Conservation (phyloP, 2,113 vertebrate genomes). For the Amblyornis subalaris region DNA sequence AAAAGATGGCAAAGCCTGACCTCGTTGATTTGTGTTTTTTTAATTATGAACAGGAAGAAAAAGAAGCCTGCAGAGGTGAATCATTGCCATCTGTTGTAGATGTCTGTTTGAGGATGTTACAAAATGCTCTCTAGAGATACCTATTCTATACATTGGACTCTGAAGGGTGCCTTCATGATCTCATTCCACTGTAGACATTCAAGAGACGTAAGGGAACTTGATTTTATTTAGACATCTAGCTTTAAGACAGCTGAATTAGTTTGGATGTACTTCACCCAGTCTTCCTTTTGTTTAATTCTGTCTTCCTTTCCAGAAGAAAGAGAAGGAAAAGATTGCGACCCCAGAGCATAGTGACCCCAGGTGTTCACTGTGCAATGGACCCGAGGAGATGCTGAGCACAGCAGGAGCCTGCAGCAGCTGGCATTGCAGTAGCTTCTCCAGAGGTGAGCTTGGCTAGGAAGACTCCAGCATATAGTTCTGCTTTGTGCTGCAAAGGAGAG, state of each 20-base stretch:
- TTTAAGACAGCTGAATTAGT: background rate
- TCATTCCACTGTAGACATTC: background rate
- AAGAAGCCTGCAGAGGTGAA: background rate
- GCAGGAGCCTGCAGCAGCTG: background rate
- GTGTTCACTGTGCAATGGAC: background rate
- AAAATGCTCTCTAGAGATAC: background rate
- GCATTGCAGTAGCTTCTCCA: background rate
- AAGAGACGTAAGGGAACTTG: background rate
- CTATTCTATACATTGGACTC: background rate
- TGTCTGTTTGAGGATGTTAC: background rate
- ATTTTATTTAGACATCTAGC: background rate
- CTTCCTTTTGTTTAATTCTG: background rate
- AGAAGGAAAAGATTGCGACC: background rate
- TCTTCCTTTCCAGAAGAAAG: background rate
- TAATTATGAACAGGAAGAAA: background rate
- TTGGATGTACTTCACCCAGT: background rate
- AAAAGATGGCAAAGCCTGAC: background rate
- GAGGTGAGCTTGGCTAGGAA: background rate
- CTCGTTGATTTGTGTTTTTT: background rate
- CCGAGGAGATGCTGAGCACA: background rate
- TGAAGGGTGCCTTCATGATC: background rate
- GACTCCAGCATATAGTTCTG: background rate
- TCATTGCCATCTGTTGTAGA: background rate
- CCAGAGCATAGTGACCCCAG: background rate
- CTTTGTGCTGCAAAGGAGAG: background rate